Base-by-base conservation (phyloP, 2,888 invertebrate species). In the Caenorhabditis afra region DNA sequence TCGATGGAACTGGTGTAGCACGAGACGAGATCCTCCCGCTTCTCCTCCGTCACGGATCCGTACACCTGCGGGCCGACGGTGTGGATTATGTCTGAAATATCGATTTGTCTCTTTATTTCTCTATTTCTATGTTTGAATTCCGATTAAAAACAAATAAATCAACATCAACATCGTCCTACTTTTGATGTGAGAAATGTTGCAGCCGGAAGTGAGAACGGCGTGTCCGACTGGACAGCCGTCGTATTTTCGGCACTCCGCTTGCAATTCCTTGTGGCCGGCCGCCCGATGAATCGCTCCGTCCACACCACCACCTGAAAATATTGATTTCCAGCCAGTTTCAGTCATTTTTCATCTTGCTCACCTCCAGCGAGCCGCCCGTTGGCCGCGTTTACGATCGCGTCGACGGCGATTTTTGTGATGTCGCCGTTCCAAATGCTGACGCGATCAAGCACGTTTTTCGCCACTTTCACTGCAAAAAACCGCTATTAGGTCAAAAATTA, bases 381-480 rank as follows among this genome's bases (percentile, higher is more conserved):
- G 0, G 96, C 96, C 41, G 96, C 96, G 92, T 96, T 96, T 0
- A 95, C 95, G 86, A 96, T 95, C 0, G 94, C 94, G 92, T 95
- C 95, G 71, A 96, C 93, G 92, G 95, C 94, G 53, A 96, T 91
- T 61, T 92, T 92, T 0, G 95, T 96, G 23, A 96, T 95, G 90
- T 96, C 95, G 1, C 95, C 95, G 65, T 80, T 82, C 90, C 91
- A 91, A 12, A 91, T 35, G 23, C 81, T 81, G 11, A 87, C 61
- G 16, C 81, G 81, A 47, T 68, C 76, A 18, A 83, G 49, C 23
- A 82, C 68, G 10, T 65, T 77, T 41, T 81, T 79, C 11, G 67
- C 79, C 11, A 71, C 71, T 4, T 57, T 50, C 29, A 67, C 82
- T 84, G 61, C 29, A 84, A 81, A 35, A 39, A 37, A 68, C 29